Evolutionary conservation across 2,888 invertebrate species (phyloP).

Genomic region (Acrobasis consociella): DNA sequence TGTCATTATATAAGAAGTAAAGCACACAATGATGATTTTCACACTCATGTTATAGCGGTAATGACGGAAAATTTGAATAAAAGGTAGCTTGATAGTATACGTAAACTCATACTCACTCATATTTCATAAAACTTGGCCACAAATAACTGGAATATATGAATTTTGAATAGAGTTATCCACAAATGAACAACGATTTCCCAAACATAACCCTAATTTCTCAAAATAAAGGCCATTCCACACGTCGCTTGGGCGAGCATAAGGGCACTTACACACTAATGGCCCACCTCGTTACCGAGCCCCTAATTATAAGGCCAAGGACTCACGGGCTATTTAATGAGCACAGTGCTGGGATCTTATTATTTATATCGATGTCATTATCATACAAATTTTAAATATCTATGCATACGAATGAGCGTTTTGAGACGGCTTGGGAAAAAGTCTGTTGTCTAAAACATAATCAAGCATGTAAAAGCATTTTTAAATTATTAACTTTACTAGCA

Average conservation of each 20-base stretch:
- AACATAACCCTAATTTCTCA: conserved; percentile 32
- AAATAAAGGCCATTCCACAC: conserved; percentile 55
- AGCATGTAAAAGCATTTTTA: too few relatives aligned
- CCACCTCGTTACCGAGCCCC: conserved; percentile 55
- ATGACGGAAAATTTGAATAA: too few relatives aligned
- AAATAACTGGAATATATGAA: neutral
- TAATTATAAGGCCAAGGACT: conserved; percentile 61
- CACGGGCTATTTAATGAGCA: conserved; percentile 40
- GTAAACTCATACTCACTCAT: too few relatives aligned
- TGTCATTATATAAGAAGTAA: too few relatives aligned
- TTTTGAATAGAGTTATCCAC: neutral
- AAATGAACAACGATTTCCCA: conserved; percentile 26
- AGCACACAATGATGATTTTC: too few relatives aligned
- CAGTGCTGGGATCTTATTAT: conserved; percentile 39
- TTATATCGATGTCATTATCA: conserved; percentile 46
- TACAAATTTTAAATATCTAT: conserved; percentile 36
- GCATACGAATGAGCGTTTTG: conserved; percentile 32
- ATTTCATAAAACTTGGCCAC: neutral
- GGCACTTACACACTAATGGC: conserved; percentile 60
- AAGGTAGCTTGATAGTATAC: too few relatives aligned
- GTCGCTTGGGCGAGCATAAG: conserved; percentile 52
- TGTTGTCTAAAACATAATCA: neutral
- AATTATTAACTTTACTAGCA: too few relatives aligned
- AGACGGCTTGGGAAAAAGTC: conserved; percentile 6
- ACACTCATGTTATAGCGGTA: too few relatives aligned